phyloP scores from a whole-genome alignment of 2,888 invertebrate species.

The Byasa hedistus region DNA sequence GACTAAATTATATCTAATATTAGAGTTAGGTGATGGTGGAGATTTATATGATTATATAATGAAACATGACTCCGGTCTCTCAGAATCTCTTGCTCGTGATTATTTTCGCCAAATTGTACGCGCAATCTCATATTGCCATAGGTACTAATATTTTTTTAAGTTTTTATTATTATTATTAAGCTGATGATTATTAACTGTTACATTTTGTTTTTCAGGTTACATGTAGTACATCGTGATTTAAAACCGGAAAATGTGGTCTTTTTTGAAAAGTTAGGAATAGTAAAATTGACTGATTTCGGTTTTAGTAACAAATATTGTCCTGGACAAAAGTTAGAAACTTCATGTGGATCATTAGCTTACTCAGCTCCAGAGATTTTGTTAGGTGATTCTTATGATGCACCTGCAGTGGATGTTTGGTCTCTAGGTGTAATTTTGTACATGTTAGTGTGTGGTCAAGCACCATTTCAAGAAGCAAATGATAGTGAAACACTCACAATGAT shows the following conservation, averaged over 20 bases:
- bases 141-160: constrained; percentile 74
- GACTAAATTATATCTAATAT: constrained; percentile 96
- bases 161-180: constrained; percentile 8
- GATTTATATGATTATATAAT: constrained; percentile 99
- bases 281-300: constrained; percentile 99
- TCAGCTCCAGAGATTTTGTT: constrained; percentile 99
- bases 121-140: constrained; percentile 98
- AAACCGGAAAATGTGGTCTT: constrained; percentile 99
- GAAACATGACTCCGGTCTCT: constrained; percentile 94
- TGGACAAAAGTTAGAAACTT: constrained; percentile 97
- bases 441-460: constrained; percentile 98
- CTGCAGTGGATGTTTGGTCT: constrained; percentile 99
- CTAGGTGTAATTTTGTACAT: constrained; percentile 99
- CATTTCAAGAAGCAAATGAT: constrained; percentile 99
- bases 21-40: constrained; percentile 98
- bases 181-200: constrained; percentile 12
- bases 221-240: constrained; percentile 90
- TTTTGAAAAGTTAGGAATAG: constrained; percentile 97
- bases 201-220: constrained; percentile 67
- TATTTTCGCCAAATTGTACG: constrained; percentile 98
- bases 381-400: constrained; percentile 99
- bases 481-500: constrained; percentile 99
- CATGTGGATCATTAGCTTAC: constrained; percentile 98
- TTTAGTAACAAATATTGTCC: constrained; percentile 97
- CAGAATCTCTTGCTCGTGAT: constrained; percentile 89